Conservation (phyloP, 2,113 vertebrate species). For the Macrotus californicus region DNA sequence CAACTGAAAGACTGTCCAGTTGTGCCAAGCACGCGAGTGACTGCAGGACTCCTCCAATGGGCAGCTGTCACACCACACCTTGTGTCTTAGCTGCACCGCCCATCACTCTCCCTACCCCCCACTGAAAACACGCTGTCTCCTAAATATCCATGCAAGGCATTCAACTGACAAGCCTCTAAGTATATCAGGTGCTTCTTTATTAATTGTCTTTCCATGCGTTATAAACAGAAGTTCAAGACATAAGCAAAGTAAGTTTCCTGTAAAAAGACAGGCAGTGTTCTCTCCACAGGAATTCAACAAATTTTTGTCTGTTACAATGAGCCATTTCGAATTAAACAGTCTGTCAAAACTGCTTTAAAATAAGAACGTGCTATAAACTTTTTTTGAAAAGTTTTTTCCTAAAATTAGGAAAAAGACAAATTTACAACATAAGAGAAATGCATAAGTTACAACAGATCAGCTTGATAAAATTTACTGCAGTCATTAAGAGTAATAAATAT, state of each 20-base stretch:
- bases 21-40: not conserved
- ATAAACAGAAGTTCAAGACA: conserved; percentile 6
- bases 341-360: conserved; percentile 17
- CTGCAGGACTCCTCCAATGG: accelerated
- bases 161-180: not conserved
- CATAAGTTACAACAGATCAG: not conserved
- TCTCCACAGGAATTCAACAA: not conserved
- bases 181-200: not conserved
- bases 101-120: not conserved
- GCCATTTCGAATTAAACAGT: not conserved
- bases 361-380: not conserved
- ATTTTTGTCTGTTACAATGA: not conserved
- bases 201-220: conserved; percentile 5
- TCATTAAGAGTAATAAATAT: conserved; percentile 55
- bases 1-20: not conserved
- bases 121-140: not conserved
- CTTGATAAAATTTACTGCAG: conserved; percentile 31
- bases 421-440: conserved; percentile 38
- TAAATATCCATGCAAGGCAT: not conserved
- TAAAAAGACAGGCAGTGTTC: conserved; percentile 7
- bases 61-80: not conserved
- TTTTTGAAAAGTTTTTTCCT: not conserved
- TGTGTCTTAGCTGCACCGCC: not conserved
- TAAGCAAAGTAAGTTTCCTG: not conserved
- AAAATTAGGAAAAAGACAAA: conserved; percentile 45